A percentile compares a stretch with the other conserved stretches of the same genome.
These are phyloP conservation scores for Halesus radiatus DNA, from an alignment of 1,140 invertebrate genomes.

Conservation along the genomic window DNA sequence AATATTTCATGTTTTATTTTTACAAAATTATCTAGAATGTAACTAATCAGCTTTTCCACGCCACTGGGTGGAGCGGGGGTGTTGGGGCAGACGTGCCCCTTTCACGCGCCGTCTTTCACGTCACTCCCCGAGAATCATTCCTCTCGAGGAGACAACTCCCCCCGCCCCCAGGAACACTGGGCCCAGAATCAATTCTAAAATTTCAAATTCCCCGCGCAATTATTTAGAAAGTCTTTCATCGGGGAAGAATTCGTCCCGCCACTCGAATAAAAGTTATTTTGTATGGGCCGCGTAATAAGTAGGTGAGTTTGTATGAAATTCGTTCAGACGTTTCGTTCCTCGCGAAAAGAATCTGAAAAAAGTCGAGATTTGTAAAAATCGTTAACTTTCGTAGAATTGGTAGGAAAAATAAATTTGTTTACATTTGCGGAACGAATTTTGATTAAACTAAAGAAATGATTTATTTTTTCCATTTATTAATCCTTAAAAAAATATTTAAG, in stretches of 20 bases:
- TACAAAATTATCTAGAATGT: too few relatives aligned
- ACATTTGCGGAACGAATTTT: neutral
- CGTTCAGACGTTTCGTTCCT: slow-evolving; percentile 5
- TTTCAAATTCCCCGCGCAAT: slow-evolving; percentile 41
- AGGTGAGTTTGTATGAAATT: slow-evolving; percentile 27
- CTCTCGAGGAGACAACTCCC: slow-evolving; percentile 31
- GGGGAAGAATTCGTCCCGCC: slow-evolving; percentile 22
- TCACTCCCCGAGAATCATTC: slow-evolving; percentile 35
- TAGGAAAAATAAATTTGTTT: too few relatives aligned
- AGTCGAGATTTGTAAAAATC: slow-evolving; percentile 13
- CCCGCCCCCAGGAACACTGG: slow-evolving; percentile 9
- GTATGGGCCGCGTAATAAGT: slow-evolving; percentile 29
- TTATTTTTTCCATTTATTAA: too few relatives aligned
- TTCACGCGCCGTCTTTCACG: slow-evolving; percentile 42
- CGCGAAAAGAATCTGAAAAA: neutral
- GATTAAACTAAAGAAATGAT: too few relatives aligned
- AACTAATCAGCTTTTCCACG: neutral
- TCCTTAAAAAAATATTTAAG: too few relatives aligned
- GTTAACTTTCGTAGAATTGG: too few relatives aligned
- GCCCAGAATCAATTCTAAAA: slow-evolving; percentile 34
- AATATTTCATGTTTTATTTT: too few relatives aligned
- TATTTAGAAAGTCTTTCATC: slow-evolving; percentile 42
- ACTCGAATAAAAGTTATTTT: slow-evolving; percentile 37
- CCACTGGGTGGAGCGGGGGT: slow-evolving; percentile 16
- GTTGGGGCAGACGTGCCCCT: slow-evolving; percentile 38